These are phyloP conservation scores for Chaunax sp. DNA, from an alignment of 2,797 vertebrate genomes.

Conservation along the genomic window DNA sequence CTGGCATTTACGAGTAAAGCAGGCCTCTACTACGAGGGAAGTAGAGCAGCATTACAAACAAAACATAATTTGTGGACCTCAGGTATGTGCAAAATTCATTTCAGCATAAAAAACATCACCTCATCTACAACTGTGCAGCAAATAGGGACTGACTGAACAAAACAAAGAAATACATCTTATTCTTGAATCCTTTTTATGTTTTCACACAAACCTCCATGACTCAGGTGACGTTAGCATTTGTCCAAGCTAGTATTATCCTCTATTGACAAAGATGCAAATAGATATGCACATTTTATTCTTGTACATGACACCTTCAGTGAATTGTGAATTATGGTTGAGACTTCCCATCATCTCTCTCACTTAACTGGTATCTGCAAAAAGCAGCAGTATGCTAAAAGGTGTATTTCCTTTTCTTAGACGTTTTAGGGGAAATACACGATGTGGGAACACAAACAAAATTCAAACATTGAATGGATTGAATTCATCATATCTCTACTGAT, in stretches of 20 bases:
- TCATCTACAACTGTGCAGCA: conserved; percentile 28
- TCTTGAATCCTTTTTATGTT: conserved; percentile 21
- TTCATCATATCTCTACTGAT: too few relatives aligned
- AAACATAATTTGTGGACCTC: conserved; percentile 28
- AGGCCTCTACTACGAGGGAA: conserved; percentile 17
- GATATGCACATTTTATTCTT: not conserved
- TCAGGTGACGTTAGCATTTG: too few relatives aligned
- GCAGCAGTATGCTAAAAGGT: not conserved
- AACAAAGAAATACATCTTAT: conserved; percentile 8
- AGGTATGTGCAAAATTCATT: conserved; percentile 22
- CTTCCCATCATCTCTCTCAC: not conserved
- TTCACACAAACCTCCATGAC: conserved; percentile 5
- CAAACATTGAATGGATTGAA: not conserved
- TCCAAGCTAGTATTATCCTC: not conserved
- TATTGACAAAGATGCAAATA: not conserved
- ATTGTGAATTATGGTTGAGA: not conserved
- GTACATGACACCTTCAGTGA: not conserved
- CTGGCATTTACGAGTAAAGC: conserved; percentile 44
- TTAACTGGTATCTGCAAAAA: not conserved
- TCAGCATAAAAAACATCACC: conserved; percentile 29
- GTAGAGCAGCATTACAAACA: conserved; percentile 17
- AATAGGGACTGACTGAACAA: conserved; percentile 12
- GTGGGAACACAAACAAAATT: not conserved
- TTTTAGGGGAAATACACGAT: not conserved
- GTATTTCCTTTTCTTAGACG: not conserved